Conservation (phyloP, 2,888 invertebrate genomes). For the Ecliptopera silaceata region DNA sequence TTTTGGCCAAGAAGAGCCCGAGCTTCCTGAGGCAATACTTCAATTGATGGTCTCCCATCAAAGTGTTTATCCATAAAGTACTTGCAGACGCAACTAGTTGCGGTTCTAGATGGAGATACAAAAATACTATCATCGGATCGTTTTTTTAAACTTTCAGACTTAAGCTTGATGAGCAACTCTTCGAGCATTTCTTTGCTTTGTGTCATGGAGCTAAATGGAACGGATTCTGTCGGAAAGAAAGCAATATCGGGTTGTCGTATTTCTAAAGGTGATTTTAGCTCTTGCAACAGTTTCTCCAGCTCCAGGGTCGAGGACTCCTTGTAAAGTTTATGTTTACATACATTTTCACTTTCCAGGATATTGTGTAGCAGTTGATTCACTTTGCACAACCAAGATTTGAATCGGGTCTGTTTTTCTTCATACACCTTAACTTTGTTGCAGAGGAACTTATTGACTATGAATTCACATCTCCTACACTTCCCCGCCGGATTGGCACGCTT, state of each 20-base stretch:
- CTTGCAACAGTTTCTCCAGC: constrained; percentile 41
- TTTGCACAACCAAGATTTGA: constrained; percentile 44
- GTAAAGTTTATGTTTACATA: constrained; percentile 39
- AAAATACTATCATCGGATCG: constrained; percentile 24
- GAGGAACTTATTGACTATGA: constrained; percentile 44
- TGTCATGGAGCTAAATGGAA: constrained; percentile 25
- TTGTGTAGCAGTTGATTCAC: constrained; percentile 43
- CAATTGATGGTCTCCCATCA: constrained; percentile 7
- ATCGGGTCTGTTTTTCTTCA: constrained; percentile 36
- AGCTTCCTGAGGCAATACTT: constrained; percentile 1
- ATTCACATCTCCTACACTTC: constrained; percentile 54
- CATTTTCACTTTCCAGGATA: constrained; percentile 37
- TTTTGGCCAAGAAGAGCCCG: not conserved
- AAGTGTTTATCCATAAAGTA: constrained; percentile 34
- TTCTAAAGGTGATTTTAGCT: constrained; percentile 38
- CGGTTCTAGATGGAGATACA: constrained; percentile 13
- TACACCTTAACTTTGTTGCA: constrained; percentile 31
- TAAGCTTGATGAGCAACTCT: constrained; percentile 39
- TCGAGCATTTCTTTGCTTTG: constrained; percentile 43
- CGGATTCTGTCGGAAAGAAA: constrained; percentile 36
- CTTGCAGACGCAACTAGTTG: constrained; percentile 39
- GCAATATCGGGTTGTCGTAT: constrained; percentile 37
- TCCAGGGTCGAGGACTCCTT: constrained; percentile 35
- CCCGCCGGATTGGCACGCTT: constrained; percentile 37
- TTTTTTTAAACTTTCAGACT: constrained; percentile 21